These are phyloP conservation scores for Zoanthus gigantus DNA, from an alignment of 92 coral and sea anemone genomes.

Conservation along the genomic window DNA sequence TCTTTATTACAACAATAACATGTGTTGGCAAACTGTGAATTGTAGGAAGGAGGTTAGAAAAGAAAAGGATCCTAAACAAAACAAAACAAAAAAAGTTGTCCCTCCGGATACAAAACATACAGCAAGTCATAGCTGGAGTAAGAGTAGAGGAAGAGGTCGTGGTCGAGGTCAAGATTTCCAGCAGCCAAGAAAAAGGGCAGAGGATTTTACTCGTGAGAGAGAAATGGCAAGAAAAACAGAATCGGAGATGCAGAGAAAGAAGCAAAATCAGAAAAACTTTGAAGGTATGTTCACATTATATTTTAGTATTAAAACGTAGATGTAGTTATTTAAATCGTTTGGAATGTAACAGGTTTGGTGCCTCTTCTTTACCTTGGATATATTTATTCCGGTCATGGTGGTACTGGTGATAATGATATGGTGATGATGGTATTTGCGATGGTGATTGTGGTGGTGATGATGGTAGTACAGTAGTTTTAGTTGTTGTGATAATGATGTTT, in stretches of 20 bases:
- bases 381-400: no score
- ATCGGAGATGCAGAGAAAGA: constrained; percentile 61
- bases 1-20: no score
- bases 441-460: not conserved
- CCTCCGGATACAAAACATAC: constrained; percentile 19
- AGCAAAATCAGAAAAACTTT: constrained; percentile 64
- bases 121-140: constrained; percentile 78
- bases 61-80: constrained; percentile 37
- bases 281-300: constrained; percentile 49
- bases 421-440: no score
- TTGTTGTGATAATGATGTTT: not conserved
- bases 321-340: no score
- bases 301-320: no score
- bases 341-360: no score
- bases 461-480: not conserved
- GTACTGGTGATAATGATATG: no score
- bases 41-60: constrained; percentile 35
- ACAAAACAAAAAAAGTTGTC: constrained; percentile 39
- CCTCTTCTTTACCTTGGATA: no score
- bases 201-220: constrained; percentile 92
- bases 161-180: constrained; percentile 76
- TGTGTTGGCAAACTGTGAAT: not conserved
- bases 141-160: constrained; percentile 87
- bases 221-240: constrained; percentile 78
- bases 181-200: constrained; percentile 91